phyloP scores from a whole-genome alignment of 2,888 invertebrate species.

The Agrotis segetum region DNA sequence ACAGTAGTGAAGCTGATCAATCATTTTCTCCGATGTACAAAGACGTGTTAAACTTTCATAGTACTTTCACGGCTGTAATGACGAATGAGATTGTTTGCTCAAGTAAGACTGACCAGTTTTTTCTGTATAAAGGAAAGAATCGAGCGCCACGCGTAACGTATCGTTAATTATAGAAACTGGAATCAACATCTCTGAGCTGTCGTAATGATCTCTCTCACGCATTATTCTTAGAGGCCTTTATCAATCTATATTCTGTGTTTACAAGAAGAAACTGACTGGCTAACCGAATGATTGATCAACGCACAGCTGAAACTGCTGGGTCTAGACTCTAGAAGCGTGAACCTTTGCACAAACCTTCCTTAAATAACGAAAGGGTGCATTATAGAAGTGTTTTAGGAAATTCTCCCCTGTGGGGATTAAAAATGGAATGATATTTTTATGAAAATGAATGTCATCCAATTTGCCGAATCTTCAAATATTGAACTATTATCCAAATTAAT shows the following conservation, averaged over 20 bases:
- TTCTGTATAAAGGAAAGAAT: slow-evolving; percentile 60
- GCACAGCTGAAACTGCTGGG: too few relatives aligned
- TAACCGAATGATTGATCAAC: too few relatives aligned
- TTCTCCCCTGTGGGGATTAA: too few relatives aligned
- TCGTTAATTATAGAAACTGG: slow-evolving; percentile 72
- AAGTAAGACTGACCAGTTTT: slow-evolving; percentile 69
- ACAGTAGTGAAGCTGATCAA: slow-evolving; percentile 75
- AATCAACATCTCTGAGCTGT: slow-evolving; percentile 62
- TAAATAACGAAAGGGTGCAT: too few relatives aligned
- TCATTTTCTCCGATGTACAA: slow-evolving; percentile 74
- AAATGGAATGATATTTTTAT: too few relatives aligned
- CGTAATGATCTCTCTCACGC: slow-evolving; percentile 64
- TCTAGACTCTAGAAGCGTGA: too few relatives aligned
- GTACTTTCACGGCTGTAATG: slow-evolving; percentile 77
- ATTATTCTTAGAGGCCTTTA: slow-evolving; percentile 55
- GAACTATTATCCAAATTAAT: too few relatives aligned
- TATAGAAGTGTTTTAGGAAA: too few relatives aligned
- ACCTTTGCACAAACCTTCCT: too few relatives aligned
- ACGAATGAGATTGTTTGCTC: slow-evolving; percentile 75
- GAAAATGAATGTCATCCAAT: too few relatives aligned
- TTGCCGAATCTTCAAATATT: too few relatives aligned
- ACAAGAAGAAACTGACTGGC: too few relatives aligned
- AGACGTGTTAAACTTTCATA: slow-evolving; percentile 71
- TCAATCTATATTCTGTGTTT: slow-evolving; percentile 25
- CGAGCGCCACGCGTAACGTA: slow-evolving; percentile 64